Percentiles rank a stretch among this genome's conserved stretches.
Conservation (phyloP, 64 coral and sea anemone species). For the Montipora foliosa region DNA sequence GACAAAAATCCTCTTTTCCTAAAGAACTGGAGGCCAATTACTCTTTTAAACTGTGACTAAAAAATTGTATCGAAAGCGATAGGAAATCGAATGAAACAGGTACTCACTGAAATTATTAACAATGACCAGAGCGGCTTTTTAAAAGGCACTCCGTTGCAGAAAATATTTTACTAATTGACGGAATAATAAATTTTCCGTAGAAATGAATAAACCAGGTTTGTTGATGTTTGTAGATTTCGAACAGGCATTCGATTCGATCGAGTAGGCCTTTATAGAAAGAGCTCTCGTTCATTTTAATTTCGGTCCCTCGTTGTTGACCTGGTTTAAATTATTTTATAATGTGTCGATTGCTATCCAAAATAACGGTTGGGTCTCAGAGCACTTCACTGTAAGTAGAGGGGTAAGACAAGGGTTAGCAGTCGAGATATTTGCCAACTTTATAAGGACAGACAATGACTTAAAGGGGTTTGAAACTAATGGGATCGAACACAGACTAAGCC, state of each 20-base stretch:
- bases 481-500: neutral
- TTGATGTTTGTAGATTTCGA: too few species aligned
- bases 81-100: too few species aligned
- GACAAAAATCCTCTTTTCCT: too few species aligned
- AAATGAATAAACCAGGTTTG: too few species aligned
- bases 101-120: too few species aligned
- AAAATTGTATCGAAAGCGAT: too few species aligned
- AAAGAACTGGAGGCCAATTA: too few species aligned
- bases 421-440: neutral
- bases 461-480: neutral
- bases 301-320: neutral
- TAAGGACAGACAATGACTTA: neutral
- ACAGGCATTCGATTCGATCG: too few species aligned
- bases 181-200: too few species aligned
- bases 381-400: neutral
- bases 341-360: neutral
- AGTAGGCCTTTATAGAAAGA: neutral
- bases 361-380: slow-evolving; percentile 8
- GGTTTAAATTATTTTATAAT: slow-evolving; percentile 1
- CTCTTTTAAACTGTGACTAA: too few species aligned
- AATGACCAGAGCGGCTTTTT: neutral
- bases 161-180: neutral
- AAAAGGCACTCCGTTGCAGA: neutral
- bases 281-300: neutral
- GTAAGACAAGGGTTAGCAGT: neutral